Evolutionary conservation across 2,888 invertebrate species (phyloP), one percentile per base, ranked within the genome.

Genomic region (Isotomurus palustris): DNA sequence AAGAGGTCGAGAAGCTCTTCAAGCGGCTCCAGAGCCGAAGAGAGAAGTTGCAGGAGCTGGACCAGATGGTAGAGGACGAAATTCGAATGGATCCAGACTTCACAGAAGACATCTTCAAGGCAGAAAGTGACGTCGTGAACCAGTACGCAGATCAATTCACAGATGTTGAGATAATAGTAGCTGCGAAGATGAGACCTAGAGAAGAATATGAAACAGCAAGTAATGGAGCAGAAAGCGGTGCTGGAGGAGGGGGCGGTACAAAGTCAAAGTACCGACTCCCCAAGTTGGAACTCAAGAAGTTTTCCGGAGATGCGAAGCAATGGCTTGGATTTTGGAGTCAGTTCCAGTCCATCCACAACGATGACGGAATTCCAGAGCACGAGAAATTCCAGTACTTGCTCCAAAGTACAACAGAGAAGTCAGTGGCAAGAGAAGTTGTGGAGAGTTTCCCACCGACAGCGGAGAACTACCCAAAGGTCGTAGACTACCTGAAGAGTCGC

Each of bases 241-340:
- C 14, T 32, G 32, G 40, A 6, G 32, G 32, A 10, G 12, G 32
- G 10, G 12, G 32, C 32, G 12, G 12, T 10, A 10, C 32, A 8
- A 40, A 40, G 40, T 40, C 40, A 6, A 8, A 17, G 10, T n/a
- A 60, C 24, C 65, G 61, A 22, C 47, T 64, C 17, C 66, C 71
- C 3, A 61, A 58, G 6, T 40, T 69, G 10, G 60, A 72, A 48
- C 53, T 72, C 6, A 53, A 48, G 2, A 70, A 70, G 56, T 72
- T 67, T 62, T 57, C 44, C 44, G 70, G 70, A 8, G 56, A 66
- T 28, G 17, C 69, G 6, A 58, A 53, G 29, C 61, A 68, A 14
- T 72, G 71, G 72, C 53, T 71, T 17, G 43, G 44, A 0, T 72
- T 72, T 55, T 73, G 71, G 70, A 62, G 65, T 3, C 69, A 70